Evolutionary conservation across 2,888 invertebrate genomes (phyloP).

Genomic region (Napeogenes sylphis): DNA sequence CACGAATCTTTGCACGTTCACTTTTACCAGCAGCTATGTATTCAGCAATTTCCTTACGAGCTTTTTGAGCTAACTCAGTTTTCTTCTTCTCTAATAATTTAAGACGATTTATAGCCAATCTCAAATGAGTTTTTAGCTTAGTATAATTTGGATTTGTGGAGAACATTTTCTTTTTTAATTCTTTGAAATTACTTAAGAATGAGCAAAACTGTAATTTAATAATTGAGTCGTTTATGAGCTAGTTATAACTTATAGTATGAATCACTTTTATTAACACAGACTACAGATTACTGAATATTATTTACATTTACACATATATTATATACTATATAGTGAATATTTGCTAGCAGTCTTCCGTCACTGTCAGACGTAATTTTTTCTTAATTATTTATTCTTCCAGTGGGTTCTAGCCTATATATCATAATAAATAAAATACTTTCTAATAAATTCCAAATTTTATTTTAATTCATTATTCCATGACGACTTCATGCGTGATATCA

Average conservation of each 20-base stretch:
- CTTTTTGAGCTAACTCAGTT: slow-evolving; percentile 96
- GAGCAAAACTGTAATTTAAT: slow-evolving; percentile 12
- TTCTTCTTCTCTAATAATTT: slow-evolving; percentile 98
- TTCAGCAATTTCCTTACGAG: slow-evolving; percentile 98
- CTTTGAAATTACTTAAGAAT: slow-evolving; percentile 8
- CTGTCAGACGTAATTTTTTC: too few relatives aligned
- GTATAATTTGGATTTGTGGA: slow-evolving; percentile 94
- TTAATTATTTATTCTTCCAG: too few relatives aligned
- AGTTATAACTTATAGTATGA: background rate
- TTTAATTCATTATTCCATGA: too few relatives aligned
- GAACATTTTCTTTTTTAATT: slow-evolving; percentile 81
- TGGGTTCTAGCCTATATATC: too few relatives aligned
- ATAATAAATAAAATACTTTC: too few relatives aligned
- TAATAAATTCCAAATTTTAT: too few relatives aligned
- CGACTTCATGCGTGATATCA: too few relatives aligned
- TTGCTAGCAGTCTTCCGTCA: too few relatives aligned
- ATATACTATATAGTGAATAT: too few relatives aligned
- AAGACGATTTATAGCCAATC: slow-evolving; percentile 94
- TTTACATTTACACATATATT: background rate
- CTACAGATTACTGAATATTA: background rate
- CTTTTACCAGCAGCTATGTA: slow-evolving; percentile 91
- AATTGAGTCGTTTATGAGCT: slow-evolving; percentile 16
- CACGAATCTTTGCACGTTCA: slow-evolving; percentile 96
- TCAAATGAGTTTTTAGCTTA: slow-evolving; percentile 96
- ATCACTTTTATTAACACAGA: slow-evolving; percentile 1